phyloP scores from a whole-genome alignment of 2,888 invertebrate species.

The Drosophila siamana region DNA sequence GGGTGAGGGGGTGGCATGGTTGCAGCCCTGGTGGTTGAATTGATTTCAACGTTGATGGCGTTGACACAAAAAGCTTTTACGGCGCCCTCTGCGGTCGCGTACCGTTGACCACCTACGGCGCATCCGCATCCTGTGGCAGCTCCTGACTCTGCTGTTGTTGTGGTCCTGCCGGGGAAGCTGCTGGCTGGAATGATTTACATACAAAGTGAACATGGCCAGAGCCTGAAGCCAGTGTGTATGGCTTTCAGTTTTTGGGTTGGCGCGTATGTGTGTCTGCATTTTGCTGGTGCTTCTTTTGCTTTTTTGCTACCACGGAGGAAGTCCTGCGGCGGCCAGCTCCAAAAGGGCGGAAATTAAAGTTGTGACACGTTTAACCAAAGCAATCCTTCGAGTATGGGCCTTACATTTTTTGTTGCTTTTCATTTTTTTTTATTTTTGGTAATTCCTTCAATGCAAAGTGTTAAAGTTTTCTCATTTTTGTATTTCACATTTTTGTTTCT shows the following conservation, averaged over 20 bases:
- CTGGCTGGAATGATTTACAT: constrained; percentile 74
- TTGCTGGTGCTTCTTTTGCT: constrained; percentile 40
- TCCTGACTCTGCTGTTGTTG: constrained; percentile 57
- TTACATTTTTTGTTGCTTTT: constrained; percentile 13
- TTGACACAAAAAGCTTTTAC: constrained; percentile 84
- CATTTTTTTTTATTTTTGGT: constrained; percentile 42
- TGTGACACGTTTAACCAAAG: constrained; percentile 74
- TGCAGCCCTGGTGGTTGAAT: constrained; percentile 68
- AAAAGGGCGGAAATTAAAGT: constrained; percentile 73
- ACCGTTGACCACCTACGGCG: constrained; percentile 78
- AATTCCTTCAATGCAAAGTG: constrained; percentile 56
- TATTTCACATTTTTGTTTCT: constrained; percentile 24
- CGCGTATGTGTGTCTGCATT: constrained; percentile 41
- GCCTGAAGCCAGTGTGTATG: constrained; percentile 44
- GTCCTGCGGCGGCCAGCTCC: constrained; percentile 60
- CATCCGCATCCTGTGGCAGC: constrained; percentile 65
- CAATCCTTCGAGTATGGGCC: constrained; percentile 44
- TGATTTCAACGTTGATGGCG: constrained; percentile 80
- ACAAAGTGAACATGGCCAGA: constrained; percentile 74
- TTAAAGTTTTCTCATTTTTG: constrained; percentile 52
- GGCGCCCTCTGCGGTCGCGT: constrained; percentile 80
- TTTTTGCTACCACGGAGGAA: constrained; percentile 48
- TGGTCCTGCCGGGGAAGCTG: constrained; percentile 53
- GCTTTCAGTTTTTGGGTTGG: constrained; percentile 4
- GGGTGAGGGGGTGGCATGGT: constrained; percentile 12